These are phyloP conservation scores for Pangasius mekongensis DNA, from an alignment of 2,797 vertebrate species.

Conservation along the genomic window DNA sequence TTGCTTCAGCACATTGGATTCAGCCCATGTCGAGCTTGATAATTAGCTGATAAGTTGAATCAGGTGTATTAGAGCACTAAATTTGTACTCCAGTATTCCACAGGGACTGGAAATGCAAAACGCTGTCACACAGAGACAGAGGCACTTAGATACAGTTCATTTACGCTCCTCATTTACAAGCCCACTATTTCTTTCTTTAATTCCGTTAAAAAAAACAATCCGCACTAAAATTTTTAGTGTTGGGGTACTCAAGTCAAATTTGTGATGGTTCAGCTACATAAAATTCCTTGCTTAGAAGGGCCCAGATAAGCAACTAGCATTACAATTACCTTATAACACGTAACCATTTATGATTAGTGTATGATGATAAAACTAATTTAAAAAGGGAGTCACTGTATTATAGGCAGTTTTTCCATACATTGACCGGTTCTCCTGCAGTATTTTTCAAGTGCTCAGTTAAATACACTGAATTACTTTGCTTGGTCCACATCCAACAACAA, in stretches of 20 bases:
- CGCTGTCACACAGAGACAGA: neutral
- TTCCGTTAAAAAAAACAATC: neutral
- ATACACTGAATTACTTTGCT: neutral
- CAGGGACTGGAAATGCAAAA: conserved; percentile 18
- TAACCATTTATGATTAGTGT: neutral
- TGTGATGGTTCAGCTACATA: neutral
- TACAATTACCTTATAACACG: neutral
- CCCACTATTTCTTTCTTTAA: conserved; percentile 11
- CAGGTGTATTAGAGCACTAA: conserved; percentile 30
- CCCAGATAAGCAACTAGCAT: neutral
- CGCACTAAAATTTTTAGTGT: neutral
- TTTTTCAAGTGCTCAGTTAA: neutral
- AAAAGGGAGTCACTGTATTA: neutral
- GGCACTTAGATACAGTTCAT: neutral
- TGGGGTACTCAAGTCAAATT: conserved; percentile 9
- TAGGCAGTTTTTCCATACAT: neutral
- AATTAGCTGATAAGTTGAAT: conserved; percentile 30
- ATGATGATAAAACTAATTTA: neutral
- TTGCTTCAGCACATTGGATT: neutral
- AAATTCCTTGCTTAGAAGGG: neutral
- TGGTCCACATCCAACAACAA: neutral
- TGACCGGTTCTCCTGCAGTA: neutral
- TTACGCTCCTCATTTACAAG: conserved; percentile 30
- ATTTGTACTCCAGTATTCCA: conserved; percentile 15
- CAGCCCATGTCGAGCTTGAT: neutral